phyloP scores from a whole-genome alignment of 2,888 invertebrate species.

The Apantesis nais region DNA sequence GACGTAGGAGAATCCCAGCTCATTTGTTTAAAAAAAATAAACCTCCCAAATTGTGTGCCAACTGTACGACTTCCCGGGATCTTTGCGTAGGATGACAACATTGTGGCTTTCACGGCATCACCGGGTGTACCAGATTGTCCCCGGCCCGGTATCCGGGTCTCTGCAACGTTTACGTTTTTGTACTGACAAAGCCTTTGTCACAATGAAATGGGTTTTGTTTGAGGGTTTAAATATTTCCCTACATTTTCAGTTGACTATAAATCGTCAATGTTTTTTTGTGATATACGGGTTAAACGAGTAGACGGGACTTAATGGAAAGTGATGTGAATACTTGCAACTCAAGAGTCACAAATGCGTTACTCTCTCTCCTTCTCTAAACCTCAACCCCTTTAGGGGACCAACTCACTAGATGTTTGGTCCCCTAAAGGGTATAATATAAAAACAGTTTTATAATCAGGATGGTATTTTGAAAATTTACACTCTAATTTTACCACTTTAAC shows the following conservation, averaged over 20 bases:
- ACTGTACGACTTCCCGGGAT: constrained; percentile 34
- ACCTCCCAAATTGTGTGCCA: constrained; percentile 21
- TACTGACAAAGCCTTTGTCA: constrained; percentile 26
- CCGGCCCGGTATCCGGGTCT: constrained; percentile 4
- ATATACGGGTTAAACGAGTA: no score
- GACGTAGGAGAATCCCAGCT: neutral
- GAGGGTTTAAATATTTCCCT: constrained; percentile 26
- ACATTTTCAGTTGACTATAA: constrained; percentile 10
- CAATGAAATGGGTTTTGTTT: constrained; percentile 33
- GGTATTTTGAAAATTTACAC: no score
- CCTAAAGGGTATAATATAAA: no score
- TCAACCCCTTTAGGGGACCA: no score
- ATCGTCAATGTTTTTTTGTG: neutral
- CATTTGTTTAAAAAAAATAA: neutral
- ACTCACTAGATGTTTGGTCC: no score
- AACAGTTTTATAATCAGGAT: no score
- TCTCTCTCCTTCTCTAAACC: no score
- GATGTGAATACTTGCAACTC: no score
- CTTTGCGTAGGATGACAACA: constrained; percentile 15
- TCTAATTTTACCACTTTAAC: no score
- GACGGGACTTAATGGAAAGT: no score
- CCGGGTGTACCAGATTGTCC: constrained; percentile 11
- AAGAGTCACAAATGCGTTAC: no score
- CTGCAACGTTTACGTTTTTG: constrained; percentile 25
- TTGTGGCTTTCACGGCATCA: constrained; percentile 14